These are phyloP conservation scores for Zapornia atra DNA, from an alignment of 2,113 vertebrate species.

Conservation along the genomic window DNA sequence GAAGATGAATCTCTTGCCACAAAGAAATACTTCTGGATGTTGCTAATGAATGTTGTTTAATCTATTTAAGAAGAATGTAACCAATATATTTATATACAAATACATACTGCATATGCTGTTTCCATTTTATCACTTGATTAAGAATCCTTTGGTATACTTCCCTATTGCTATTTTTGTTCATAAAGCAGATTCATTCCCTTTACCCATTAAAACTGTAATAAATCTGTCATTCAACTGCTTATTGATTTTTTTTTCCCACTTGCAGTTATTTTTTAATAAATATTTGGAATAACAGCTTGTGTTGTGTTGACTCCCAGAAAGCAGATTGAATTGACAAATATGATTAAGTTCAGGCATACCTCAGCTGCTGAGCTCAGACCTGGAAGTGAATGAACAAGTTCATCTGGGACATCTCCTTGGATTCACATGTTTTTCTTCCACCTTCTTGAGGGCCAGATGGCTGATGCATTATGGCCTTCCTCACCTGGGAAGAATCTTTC, in stretches of 20 bases:
- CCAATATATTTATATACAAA: constrained; percentile 35
- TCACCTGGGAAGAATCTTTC: background rate
- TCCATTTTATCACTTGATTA: constrained; percentile 15
- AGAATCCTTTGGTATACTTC: background rate
- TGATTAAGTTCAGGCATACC: background rate
- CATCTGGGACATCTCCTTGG: background rate
- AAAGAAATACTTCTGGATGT: constrained; percentile 10
- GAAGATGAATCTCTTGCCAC: background rate
- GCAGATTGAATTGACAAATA: background rate
- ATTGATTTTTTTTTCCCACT: background rate
- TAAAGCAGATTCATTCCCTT: background rate
- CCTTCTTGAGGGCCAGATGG: background rate
- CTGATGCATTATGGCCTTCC: background rate
- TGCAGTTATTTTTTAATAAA: constrained; percentile 44
- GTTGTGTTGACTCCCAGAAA: constrained; percentile 3
- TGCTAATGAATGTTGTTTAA: constrained; percentile 40
- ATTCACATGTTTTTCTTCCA: background rate
- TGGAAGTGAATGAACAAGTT: background rate
- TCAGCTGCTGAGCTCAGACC: background rate
- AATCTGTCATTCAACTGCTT: constrained; percentile 11
- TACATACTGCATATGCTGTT: background rate
- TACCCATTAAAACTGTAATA: constrained; percentile 46
- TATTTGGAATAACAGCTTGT: background rate
- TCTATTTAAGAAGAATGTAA: constrained; percentile 55
- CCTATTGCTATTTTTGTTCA: constrained; percentile 28